phyloP scores from a whole-genome alignment of 37 sponge, comb jelly and placozoan genomes.

The Hexactinellida sp. region DNA sequence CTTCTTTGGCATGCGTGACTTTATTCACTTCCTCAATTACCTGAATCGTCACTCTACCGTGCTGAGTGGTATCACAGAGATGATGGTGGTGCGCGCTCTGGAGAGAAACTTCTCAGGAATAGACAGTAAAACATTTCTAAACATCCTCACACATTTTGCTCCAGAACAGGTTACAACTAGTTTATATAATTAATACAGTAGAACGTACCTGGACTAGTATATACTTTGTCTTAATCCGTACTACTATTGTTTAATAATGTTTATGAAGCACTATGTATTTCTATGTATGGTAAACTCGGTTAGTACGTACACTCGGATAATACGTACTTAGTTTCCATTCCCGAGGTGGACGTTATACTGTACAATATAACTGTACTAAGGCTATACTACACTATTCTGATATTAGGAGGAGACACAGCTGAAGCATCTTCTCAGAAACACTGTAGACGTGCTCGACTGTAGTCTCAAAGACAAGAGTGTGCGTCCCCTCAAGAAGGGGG shows the following conservation, averaged over 20 bases:
- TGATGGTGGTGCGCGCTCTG: slow-evolving; percentile 56
- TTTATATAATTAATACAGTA: background rate
- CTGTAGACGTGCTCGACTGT: background rate
- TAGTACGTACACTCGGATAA: too few relatives aligned
- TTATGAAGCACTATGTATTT: too few relatives aligned
- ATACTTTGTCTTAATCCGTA: too few relatives aligned
- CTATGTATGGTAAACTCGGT: too few relatives aligned
- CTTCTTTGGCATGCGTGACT: slow-evolving; percentile 75
- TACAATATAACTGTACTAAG: too few relatives aligned
- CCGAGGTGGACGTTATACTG: too few relatives aligned
- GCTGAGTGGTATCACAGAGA: slow-evolving; percentile 22
- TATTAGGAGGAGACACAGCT: background rate
- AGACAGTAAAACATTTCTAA: background rate
- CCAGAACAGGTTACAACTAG: background rate
- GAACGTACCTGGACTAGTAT: background rate
- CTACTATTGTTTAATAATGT: too few relatives aligned
- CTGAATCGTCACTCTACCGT: slow-evolving; percentile 28
- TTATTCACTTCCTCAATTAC: slow-evolving; percentile 70
- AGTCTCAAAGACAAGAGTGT: slow-evolving; percentile 15
- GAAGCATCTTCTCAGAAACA: slow-evolving; percentile 16
- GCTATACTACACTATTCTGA: background rate
- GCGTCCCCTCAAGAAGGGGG: background rate
- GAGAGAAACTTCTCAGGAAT: slow-evolving; percentile 86
- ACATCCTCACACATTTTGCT: background rate
- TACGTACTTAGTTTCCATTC: too few relatives aligned